These are phyloP conservation scores for Venustaconcha ellipsiformis DNA, from an alignment of 1,140 invertebrate genomes.

Conservation along the genomic window DNA sequence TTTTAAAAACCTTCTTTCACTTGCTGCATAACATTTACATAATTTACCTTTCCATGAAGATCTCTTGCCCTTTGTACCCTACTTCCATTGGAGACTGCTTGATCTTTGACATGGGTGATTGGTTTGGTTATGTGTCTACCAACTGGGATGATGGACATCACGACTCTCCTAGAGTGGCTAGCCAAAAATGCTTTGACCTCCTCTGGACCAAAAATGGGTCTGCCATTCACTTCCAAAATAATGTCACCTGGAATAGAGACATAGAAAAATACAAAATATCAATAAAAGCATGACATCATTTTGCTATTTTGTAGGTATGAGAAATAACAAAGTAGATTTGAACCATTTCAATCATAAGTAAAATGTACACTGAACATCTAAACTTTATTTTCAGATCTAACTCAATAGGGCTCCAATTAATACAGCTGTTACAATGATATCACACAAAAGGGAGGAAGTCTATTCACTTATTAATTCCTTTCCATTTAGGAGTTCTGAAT, in stretches of 20 bases:
- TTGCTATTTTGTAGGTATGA: too few relatives aligned
- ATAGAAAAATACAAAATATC: too few relatives aligned
- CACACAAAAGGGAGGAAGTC: too few relatives aligned
- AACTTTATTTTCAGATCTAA: too few relatives aligned
- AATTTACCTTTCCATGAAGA: constrained; percentile 58
- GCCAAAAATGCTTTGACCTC: constrained; percentile 44
- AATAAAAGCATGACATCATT: too few relatives aligned
- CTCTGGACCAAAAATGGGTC: constrained; percentile 33
- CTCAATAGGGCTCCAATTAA: too few relatives aligned
- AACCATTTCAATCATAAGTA: not conserved
- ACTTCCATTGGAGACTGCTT: constrained; percentile 17
- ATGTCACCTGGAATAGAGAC: constrained; percentile 58
- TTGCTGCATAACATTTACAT: not conserved
- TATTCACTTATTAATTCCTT: too few relatives aligned
- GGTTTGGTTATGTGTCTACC: constrained; percentile 40
- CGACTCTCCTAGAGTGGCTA: constrained; percentile 39
- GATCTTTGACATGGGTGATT: constrained; percentile 6
- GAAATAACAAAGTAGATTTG: not conserved
- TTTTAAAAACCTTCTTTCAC: not conserved
- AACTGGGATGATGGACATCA: constrained; percentile 52
- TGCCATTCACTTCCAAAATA: constrained; percentile 59
- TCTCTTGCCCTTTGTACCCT: constrained; percentile 54
- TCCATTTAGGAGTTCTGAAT: too few relatives aligned
- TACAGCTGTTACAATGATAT: too few relatives aligned
- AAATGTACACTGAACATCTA: too few relatives aligned